Evolutionary conservation across 1,140 invertebrate species (phyloP).

Genomic region (Aphelinus atriplicis): DNA sequence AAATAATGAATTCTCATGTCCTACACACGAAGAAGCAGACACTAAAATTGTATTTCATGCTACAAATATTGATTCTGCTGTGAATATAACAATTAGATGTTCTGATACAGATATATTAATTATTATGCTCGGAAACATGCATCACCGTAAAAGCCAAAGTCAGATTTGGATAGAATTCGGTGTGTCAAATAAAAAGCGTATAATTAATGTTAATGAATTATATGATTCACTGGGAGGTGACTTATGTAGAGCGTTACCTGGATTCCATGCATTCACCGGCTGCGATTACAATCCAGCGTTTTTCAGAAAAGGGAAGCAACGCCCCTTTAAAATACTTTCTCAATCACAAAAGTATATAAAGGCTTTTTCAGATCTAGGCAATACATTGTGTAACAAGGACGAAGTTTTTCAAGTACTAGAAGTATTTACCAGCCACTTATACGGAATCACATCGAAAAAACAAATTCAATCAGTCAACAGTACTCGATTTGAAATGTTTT

Average conservation of each 20-base stretch:
- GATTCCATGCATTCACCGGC: conserved; percentile 46
- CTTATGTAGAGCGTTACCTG: conserved; percentile 39
- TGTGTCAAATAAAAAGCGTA: conserved; percentile 14
- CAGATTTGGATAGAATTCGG: conserved; percentile 33
- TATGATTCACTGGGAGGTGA: conserved; percentile 14
- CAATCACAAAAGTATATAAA: conserved; percentile 30
- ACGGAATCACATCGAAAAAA: no score
- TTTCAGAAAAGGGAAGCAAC: conserved; percentile 41
- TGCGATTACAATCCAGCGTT: conserved; percentile 44
- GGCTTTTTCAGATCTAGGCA: conserved; percentile 10
- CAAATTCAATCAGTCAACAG: no score
- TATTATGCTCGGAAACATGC: conserved; percentile 49
- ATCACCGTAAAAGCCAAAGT: conserved; percentile 13
- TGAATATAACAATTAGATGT: conserved; percentile 40
- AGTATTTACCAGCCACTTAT: no score
- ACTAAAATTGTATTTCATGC: conserved; percentile 51
- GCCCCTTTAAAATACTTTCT: conserved; percentile 37
- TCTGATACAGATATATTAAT: conserved; percentile 47
- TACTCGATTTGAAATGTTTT: no score
- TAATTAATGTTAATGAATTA: conserved; percentile 41
- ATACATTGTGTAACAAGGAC: not conserved
- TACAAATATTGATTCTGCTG: conserved; percentile 42
- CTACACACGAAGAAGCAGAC: conserved; percentile 52
- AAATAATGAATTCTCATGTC: conserved; percentile 11
- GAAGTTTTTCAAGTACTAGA: not conserved